Base-by-base conservation (phyloP, 2,797 vertebrate genomes). In the Salarias fasciatus region DNA sequence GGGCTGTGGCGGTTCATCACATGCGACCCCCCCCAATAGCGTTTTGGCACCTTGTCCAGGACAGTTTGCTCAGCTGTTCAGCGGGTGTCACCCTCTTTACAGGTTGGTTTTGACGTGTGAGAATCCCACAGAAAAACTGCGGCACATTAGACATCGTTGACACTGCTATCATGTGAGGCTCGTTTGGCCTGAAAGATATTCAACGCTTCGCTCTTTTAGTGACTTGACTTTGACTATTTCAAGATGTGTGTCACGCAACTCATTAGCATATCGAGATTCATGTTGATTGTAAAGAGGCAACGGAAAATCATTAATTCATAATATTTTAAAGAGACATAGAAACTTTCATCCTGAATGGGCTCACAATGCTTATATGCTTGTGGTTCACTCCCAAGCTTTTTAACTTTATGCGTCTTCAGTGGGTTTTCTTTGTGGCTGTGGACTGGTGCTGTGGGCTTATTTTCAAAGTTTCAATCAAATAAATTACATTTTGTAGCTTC, bases 51-150 rank as follows among this genome's bases (percentile, higher is more conserved):
- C 42, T 55, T 36, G 7, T 51, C 18, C 53, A 43, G 29, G n/a
- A 40, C 1, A 44, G 57, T 72, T 75, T 48, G 14, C 64, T 60
- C 72, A 63, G 75, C 72, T 72, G 60, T 33, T n/a, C 45, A 11
- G 14, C 31, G 28, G 57, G 75, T n/a, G 29, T 66, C 48, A 59
- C 6, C 31, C 8, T 64, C 46, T 72, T 65, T 35, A 6, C 55
- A 45, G 29, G 40, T 43, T 57, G 57, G 53, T 52, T 24, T 58
- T 48, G 37, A 72, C 49, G n/a, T 38, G 18, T 38, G 47, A 53
- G 40, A 64, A 45, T 68, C 56, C 4, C 3, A 36, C 13, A 14
- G 44, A 11, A 31, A 9, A 35, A 35, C 33, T 9, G 35, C 24
- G 31, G 24, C 38, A 7, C 11, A 18, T 12, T 10, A 14, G 42